phyloP scores from a whole-genome alignment of 92 coral and sea anemone genomes.

The Plumapathes pennacea region DNA sequence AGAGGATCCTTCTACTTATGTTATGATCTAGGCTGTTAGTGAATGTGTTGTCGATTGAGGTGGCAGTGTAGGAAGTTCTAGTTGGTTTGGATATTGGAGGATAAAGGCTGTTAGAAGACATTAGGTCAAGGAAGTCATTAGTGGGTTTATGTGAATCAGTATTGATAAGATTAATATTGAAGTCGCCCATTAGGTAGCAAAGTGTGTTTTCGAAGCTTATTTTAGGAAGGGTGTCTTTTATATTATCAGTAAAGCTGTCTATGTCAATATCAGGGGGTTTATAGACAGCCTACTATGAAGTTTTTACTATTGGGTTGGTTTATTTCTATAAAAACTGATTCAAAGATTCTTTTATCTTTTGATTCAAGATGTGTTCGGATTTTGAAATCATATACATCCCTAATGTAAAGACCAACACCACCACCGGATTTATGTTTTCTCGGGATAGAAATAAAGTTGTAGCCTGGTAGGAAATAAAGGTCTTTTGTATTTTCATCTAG shows the following conservation, averaged over 20 bases:
- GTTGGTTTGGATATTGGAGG: constrained; percentile 40
- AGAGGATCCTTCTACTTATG: constrained; percentile 12
- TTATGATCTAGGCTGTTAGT: constrained; percentile 17
- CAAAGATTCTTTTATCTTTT: constrained; percentile 17
- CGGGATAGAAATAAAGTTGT: constrained; percentile 34
- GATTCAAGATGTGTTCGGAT: constrained; percentile 30
- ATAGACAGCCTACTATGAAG: constrained; percentile 29
- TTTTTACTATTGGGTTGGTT: constrained; percentile 9
- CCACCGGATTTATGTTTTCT: constrained; percentile 18
- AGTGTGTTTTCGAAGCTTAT: constrained; percentile 21
- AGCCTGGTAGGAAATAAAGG: constrained; percentile 28
- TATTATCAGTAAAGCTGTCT: constrained; percentile 12
- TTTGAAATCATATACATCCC: constrained; percentile 30
- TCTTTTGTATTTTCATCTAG: constrained; percentile 4
- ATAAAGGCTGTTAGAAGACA: constrained; percentile 25
- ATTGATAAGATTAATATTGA: constrained; percentile 10
- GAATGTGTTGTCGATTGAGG: constrained; percentile 28
- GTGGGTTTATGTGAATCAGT: constrained; percentile 22
- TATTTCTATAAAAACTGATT: constrained; percentile 26
- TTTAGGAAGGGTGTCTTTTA: constrained; percentile 1
- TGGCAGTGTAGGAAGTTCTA: constrained; percentile 14
- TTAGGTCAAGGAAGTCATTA: constrained; percentile 20
- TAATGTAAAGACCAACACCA: constrained; percentile 44
- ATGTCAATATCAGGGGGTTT: constrained; percentile 31
- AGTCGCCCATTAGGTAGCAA: constrained; percentile 13